Conservation (phyloP, 2,888 invertebrate species). For the Caenorhabditis virilis region DNA sequence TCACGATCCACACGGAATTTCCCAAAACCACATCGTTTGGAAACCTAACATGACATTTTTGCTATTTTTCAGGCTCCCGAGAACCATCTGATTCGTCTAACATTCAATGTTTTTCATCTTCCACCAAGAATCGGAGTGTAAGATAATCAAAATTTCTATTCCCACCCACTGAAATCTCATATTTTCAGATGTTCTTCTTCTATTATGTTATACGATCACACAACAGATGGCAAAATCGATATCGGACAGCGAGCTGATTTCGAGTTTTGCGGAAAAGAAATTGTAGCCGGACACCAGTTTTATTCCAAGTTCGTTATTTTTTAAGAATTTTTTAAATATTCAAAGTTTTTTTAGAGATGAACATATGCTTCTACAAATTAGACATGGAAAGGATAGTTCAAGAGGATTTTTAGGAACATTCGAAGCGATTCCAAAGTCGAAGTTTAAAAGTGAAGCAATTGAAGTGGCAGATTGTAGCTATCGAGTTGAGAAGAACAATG, state of each 20-base stretch:
- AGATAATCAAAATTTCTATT: not conserved
- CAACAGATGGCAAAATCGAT: conserved; percentile 43
- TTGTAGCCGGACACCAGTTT: conserved; percentile 35
- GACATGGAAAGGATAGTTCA: conserved; percentile 29
- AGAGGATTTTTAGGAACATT: conserved; percentile 45
- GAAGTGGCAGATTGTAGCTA: conserved; percentile 47
- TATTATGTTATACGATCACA: conserved; percentile 45
- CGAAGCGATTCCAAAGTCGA: conserved; percentile 33
- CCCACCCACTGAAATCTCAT: not conserved
- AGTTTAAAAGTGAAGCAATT: conserved; percentile 38
- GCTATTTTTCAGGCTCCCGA: conserved; percentile 30
- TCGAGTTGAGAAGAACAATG: conserved; percentile 43
- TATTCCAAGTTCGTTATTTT: conserved; percentile 31
- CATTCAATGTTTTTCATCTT: conserved; percentile 40
- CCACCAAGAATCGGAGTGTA: conserved; percentile 38
- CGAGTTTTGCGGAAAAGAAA: conserved; percentile 49
- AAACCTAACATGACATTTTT: no score
- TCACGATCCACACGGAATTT: no score
- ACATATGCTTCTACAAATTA: conserved; percentile 41
- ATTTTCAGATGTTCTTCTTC: conserved; percentile 40
- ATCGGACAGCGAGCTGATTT: conserved; percentile 40
- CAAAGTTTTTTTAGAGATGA: conserved; percentile 30
- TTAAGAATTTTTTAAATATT: not conserved
- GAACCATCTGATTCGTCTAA: conserved; percentile 37
- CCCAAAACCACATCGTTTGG: no score